Percentiles rank a stretch among this genome's conserved stretches.
These are phyloP conservation scores for Pterois miles DNA, from an alignment of 2,797 vertebrate genomes.

Conservation along the genomic window DNA sequence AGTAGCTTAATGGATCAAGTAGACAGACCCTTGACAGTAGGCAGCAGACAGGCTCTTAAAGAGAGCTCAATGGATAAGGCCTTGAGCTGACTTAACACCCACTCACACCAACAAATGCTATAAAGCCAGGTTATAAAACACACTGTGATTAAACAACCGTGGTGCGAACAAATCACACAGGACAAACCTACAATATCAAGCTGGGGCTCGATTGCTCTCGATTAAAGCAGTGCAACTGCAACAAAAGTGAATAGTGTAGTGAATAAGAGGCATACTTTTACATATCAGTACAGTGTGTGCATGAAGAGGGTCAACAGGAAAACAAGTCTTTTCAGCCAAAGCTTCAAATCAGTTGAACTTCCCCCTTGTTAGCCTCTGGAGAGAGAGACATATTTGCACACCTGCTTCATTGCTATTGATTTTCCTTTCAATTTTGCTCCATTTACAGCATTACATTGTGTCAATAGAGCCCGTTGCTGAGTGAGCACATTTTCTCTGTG, in stretches of 20 bases:
- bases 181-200: background rate
- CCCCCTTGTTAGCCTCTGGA: constrained; percentile 1
- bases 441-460: constrained; percentile 40
- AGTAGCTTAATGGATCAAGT: constrained; percentile 59
- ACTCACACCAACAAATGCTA: constrained; percentile 47
- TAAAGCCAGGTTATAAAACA: constrained; percentile 53
- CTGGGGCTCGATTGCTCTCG: background rate
- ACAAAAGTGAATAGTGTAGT: background rate
- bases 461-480: constrained; percentile 51
- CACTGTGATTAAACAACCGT: constrained; percentile 54
- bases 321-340: background rate
- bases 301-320: constrained; percentile 5
- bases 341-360: background rate
- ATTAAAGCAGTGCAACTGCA: constrained; percentile 1
- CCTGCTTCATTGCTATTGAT: constrained; percentile 52
- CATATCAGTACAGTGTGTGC: background rate
- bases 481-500: constrained; percentile 27
- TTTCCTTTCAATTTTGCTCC: constrained; percentile 58
- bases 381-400: constrained; percentile 13
- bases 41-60: constrained; percentile 52
- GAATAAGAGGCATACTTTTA: background rate
- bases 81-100: constrained; percentile 59
- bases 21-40: constrained; percentile 40
- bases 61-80: constrained; percentile 56
- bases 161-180: constrained; percentile 29